Conservation (phyloP, 2,888 invertebrate species). For the Epinotia bilunana region DNA sequence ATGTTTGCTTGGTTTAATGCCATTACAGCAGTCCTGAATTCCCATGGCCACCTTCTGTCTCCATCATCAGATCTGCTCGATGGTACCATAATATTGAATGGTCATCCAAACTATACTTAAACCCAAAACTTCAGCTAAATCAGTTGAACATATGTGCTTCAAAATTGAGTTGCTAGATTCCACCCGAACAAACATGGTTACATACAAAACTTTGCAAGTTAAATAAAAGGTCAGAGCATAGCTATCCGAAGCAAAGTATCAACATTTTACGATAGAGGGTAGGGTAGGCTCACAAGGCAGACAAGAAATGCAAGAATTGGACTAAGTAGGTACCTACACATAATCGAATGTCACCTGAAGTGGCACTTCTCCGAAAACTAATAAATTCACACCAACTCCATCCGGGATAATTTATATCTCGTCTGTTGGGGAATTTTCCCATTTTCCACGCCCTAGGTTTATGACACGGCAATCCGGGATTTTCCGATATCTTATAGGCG, state of each 20-base stretch:
- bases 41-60: too few relatives aligned
- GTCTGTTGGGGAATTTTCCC: slow-evolving; percentile 37
- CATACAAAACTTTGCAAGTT: too few relatives aligned
- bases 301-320: neutral
- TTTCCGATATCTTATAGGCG: slow-evolving; percentile 44
- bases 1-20: too few relatives aligned
- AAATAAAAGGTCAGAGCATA: too few relatives aligned
- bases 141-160: too few relatives aligned
- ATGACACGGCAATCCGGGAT: slow-evolving; percentile 15
- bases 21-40: too few relatives aligned
- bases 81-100: too few relatives aligned
- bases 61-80: too few relatives aligned
- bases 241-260: neutral
- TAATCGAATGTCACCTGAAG: slow-evolving; percentile 14
- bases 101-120: too few relatives aligned
- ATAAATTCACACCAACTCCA: slow-evolving; percentile 35
- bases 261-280: neutral
- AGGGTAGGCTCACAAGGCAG: neutral
- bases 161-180: too few relatives aligned
- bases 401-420: slow-evolving; percentile 38
- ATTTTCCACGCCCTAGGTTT: slow-evolving; percentile 41
- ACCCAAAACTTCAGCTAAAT: too few relatives aligned
- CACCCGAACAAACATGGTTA: too few relatives aligned
- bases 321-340: neutral
- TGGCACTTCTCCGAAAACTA: slow-evolving; percentile 11